phyloP scores from a whole-genome alignment of 2,113 vertebrate species.

The Semnornis frantzii region DNA sequence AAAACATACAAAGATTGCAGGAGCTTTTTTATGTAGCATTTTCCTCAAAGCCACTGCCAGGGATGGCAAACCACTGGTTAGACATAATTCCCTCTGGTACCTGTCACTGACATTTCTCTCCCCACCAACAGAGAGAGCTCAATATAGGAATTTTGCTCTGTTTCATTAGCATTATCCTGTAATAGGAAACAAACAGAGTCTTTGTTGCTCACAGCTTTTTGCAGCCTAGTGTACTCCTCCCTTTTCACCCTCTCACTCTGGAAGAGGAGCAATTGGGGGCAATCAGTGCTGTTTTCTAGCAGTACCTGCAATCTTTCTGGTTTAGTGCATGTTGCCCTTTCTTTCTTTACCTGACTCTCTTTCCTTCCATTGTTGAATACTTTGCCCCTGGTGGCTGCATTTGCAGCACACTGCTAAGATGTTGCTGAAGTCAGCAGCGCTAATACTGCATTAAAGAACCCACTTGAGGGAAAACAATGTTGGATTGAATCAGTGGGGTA shows the following conservation, averaged over 20 bases:
- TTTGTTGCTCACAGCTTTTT: neutral
- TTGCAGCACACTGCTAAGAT: slow-evolving; percentile 44
- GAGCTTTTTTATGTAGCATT: neutral
- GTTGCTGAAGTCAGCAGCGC: slow-evolving; percentile 71
- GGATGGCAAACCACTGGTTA: neutral
- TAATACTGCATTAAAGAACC: slow-evolving; percentile 39
- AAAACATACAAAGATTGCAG: neutral
- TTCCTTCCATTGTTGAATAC: neutral
- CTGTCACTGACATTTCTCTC: neutral
- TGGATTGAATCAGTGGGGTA: slow-evolving; percentile 1
- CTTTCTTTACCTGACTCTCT: neutral
- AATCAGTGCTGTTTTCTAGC: neutral
- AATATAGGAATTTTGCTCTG: neutral
- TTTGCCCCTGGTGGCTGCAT: neutral
- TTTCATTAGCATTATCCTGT: neutral
- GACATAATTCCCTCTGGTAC: neutral
- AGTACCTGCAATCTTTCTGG: neutral
- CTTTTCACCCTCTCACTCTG: neutral
- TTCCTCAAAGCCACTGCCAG: neutral
- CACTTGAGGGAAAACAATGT: slow-evolving; percentile 35
- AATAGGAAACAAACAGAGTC: neutral
- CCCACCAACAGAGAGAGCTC: neutral
- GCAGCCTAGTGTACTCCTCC: neutral
- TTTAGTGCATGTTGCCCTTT: neutral
- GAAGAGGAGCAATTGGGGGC: neutral